A percentile compares a stretch with the other conserved stretches of the same genome.
Conservation (phyloP, 2,888 invertebrate species). For the Drosophila mercatorum region DNA sequence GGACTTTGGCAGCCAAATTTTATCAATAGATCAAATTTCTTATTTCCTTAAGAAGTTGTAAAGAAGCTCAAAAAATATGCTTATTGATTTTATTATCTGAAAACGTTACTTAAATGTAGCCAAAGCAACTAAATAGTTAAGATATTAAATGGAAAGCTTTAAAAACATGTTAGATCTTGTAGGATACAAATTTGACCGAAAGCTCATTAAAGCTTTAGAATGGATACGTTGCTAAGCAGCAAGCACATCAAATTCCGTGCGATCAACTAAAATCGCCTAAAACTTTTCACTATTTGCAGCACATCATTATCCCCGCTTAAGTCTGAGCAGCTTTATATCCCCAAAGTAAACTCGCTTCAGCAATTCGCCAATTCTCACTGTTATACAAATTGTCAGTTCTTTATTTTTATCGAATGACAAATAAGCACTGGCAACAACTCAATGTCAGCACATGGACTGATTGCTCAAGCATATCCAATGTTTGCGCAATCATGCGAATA, state of each 20-base stretch:
- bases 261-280: neutral
- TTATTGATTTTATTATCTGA: neutral
- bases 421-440: conserved; percentile 39
- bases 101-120: neutral
- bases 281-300: neutral
- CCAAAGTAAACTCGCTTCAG: neutral
- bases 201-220: neutral
- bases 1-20: neutral
- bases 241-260: neutral
- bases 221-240: neutral
- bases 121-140: neutral
- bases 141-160: neutral
- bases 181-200: neutral
- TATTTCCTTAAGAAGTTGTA: too few relatives aligned
- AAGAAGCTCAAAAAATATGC: too few relatives aligned
- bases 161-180: neutral
- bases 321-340: neutral
- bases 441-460: conserved; percentile 48
- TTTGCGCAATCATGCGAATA: conserved; percentile 45
- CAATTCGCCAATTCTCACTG: neutral
- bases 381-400: conserved; percentile 6
- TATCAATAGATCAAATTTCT: neutral
- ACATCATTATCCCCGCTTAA: neutral
- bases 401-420: conserved; percentile 23
- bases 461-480: conserved; percentile 41